Conservation (phyloP, 2,797 vertebrate species). For the Prionace glauca region DNA sequence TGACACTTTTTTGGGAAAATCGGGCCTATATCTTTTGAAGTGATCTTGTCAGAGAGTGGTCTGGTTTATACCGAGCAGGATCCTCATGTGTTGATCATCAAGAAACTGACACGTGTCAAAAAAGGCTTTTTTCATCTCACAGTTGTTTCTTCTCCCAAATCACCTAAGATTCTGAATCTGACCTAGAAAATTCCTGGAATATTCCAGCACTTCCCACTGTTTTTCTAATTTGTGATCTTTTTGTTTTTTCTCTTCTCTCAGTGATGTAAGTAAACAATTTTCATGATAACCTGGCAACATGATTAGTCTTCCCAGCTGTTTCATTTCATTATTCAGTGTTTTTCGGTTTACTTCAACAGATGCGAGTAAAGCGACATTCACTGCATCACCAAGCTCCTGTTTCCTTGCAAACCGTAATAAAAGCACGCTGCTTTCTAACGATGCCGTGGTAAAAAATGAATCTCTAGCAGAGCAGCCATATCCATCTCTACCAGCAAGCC, state of each 20-base stretch:
- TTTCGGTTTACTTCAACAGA: slow-evolving; percentile 59
- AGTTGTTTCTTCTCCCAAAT: neutral
- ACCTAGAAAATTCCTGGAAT: neutral
- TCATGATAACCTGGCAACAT: neutral
- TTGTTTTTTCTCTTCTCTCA: neutral
- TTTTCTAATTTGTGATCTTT: slow-evolving; percentile 10
- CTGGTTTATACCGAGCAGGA: neutral
- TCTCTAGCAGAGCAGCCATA: slow-evolving; percentile 67
- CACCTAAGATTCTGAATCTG: neutral
- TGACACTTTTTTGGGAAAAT: too few relatives aligned
- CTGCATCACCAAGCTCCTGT: slow-evolving; percentile 93
- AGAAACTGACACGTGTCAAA: neutral
- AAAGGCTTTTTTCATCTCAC: neutral
- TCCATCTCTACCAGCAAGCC: slow-evolving; percentile 61
- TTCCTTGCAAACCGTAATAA: slow-evolving; percentile 94
- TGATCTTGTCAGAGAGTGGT: too few relatives aligned
- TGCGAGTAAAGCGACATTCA: slow-evolving; percentile 90
- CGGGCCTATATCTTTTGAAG: too few relatives aligned
- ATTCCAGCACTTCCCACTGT: neutral
- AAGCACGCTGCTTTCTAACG: slow-evolving; percentile 51
- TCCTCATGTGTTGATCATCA: neutral
- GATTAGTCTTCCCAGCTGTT: neutral
- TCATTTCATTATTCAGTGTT: slow-evolving; percentile 34
- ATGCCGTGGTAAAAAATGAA: slow-evolving; percentile 84
- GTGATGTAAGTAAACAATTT: neutral